Percentiles rank a stretch among this genome's conserved stretches.
phyloP scores from a whole-genome alignment of 2,888 invertebrate species.

The Neoascia interrupta region DNA sequence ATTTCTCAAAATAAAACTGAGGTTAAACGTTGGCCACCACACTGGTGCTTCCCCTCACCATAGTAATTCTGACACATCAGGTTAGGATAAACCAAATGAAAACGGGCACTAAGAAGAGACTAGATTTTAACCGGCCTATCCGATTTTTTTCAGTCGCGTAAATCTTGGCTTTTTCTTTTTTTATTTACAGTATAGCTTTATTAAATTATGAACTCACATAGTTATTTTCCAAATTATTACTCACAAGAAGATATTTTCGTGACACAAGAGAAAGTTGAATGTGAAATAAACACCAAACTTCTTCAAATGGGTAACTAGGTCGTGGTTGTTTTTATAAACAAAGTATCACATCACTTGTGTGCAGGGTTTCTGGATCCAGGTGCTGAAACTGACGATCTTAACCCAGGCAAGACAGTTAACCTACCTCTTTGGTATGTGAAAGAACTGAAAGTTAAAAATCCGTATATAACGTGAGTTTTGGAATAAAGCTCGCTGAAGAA shows the following conservation, averaged over 20 bases:
- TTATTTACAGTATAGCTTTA: too few species aligned
- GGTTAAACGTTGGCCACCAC: too few species aligned
- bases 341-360: constrained; percentile 16
- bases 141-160: too few species aligned
- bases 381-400: constrained; percentile 85
- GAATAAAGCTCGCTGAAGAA: neutral
- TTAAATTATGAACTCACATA: constrained; percentile 68
- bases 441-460: constrained; percentile 77
- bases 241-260: constrained; percentile 92
- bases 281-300: constrained; percentile 81
- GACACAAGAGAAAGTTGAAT: constrained; percentile 91
- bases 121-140: too few species aligned
- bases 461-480: constrained; percentile 74
- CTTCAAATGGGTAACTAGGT: constrained; percentile 83
- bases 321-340: neutral
- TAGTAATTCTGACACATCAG: too few species aligned
- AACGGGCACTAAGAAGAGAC: too few species aligned
- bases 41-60: too few species aligned
- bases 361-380: constrained; percentile 92
- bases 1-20: too few species aligned
- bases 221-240: constrained; percentile 85
- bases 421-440: constrained; percentile 90
- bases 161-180: too few species aligned
- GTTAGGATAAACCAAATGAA: too few species aligned
- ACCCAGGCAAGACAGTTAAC: constrained; percentile 88